Evolutionary conservation across 2,888 invertebrate species (phyloP).

Genomic region (Philopedon plagiatum): DNA sequence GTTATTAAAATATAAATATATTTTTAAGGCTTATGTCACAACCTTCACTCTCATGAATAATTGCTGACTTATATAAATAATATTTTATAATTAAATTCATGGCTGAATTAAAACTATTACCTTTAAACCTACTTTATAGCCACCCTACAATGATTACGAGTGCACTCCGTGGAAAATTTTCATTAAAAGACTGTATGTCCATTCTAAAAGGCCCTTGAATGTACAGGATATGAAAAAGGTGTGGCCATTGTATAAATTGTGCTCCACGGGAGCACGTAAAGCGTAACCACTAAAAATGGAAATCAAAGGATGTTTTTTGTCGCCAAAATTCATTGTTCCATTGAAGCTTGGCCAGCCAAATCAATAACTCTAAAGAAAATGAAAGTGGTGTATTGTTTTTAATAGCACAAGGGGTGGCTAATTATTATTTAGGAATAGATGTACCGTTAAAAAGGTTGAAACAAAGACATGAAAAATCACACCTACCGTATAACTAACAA

Average conservation of each 20-base stretch:
- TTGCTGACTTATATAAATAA: too few relatives aligned
- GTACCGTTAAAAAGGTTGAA: too few relatives aligned
- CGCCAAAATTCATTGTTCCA: conserved; percentile 19
- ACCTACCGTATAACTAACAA: too few relatives aligned
- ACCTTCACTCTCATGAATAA: too few relatives aligned
- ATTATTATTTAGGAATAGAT: neutral
- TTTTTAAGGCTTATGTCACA: too few relatives aligned
- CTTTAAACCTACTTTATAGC: too few relatives aligned
- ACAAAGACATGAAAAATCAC: too few relatives aligned
- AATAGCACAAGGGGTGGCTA: neutral
- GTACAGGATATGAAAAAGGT: conserved; percentile 16
- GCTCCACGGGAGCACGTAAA: conserved; percentile 1
- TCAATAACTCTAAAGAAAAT: neutral
- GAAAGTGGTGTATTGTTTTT: neutral
- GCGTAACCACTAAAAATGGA: conserved; percentile 19
- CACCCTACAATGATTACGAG: neutral
- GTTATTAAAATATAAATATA: too few relatives aligned
- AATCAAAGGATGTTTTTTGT: conserved; percentile 18
- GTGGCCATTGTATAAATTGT: conserved; percentile 18
- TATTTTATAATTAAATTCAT: too few relatives aligned
- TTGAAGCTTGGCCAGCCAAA: neutral
- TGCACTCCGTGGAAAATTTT: neutral
- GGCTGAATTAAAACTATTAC: too few relatives aligned
- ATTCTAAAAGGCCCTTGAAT: neutral
- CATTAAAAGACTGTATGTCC: neutral